Base-by-base conservation (phyloP, 2,888 invertebrate species). In the Prostheceraeus crozeri region DNA sequence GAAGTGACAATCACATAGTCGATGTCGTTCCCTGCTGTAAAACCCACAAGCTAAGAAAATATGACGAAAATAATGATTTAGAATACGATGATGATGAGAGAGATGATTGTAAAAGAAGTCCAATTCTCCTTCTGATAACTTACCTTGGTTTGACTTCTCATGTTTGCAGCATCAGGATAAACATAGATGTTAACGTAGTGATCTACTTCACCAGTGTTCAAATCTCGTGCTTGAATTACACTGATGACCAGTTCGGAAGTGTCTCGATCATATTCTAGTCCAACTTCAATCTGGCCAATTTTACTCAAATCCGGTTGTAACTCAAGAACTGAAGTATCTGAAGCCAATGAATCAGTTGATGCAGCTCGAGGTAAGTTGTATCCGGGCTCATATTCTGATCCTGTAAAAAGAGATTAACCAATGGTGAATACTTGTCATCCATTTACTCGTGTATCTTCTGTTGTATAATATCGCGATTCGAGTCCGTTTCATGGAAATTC, bases 341-440 rank as follows among this genome's bases (percentile, higher is more conserved):
- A 86, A 67, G 83, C 84, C 23, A 87, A 84, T 52, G 85, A 86
- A 68, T 86, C 86, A 71, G 85, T 86, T 23, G 85, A 85, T 67
- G 85, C 80, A 0, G 85, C 86, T 62, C 85, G 76, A 66, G 82
- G 80, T 59, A 84, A 76, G 31, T 72, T 73, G 36, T 36, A 23
- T 3, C 36, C 36, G 36, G 36, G 36, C 36, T 36, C 36, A 23
- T 36, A 1, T 78, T 69, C 1, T 76, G 23, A 19, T 14, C 16
- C 16, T 21, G 23, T n/a, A n/a, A n/a, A n/a, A n/a, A n/a, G n/a
- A n/a, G n/a, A n/a, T n/a, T n/a, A n/a, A n/a, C n/a, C n/a, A n/a
- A n/a, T n/a, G n/a, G n/a, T n/a, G n/a, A n/a, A n/a, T n/a, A n/a
- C n/a, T n/a, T n/a, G n/a, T n/a, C n/a, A n/a, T n/a, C n/a, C n/a